Evolutionary conservation across 2,113 vertebrate genomes (phyloP), one percentile per base, ranked within the genome.

Genomic region (Eupsittula cactorum): DNA sequence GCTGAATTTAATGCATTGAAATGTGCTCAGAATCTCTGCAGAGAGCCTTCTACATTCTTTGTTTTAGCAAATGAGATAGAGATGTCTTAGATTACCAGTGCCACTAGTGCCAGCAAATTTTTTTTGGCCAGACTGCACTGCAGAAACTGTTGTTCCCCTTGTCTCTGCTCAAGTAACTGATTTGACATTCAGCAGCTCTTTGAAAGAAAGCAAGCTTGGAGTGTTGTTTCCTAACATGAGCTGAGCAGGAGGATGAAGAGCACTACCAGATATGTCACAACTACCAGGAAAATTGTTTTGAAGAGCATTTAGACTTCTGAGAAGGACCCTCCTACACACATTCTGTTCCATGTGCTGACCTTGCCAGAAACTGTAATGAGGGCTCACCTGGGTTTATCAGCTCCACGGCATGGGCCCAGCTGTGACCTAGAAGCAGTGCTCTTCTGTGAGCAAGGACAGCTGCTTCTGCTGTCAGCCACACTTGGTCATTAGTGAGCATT

Each of bases 291-390:
- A 49, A 31, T 29, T 16, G 10, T 55, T 88, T 81, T 41, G 0
- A 1, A 37, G 2, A 79, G 19, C 64, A 14, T 82, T 89, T 31
- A 50, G 70, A 47, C 19, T 47, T 87, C 57, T 39, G 55, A 46
- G 47, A 60, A 82, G 21, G 57, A 23, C 20, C 84, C 9, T 49
- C 3, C 6, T 20, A 69, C 11, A 24, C 16, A 21, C 0, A 0
- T 28, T 60, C 18, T 1, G 0, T 31, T 89, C 41, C 16, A 7
- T 31, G 37, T 18, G 3, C 31, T 85, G 55, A 23, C 37, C 31
- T 89, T 57, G 21, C 33, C 69, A 21, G 44, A 69, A 3, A 4
- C 8, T 57, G 0, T 47, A 2, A 3, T 31, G 52, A 57, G 68
- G 59, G 17, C 64, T 86, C 76, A 64, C 33, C 28, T 50, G 29